Evolutionary conservation across 30 jellyfish, hydroid and myxozoan genomes (phyloP).

Genomic region (Chrysaora quinquecirrha): DNA sequence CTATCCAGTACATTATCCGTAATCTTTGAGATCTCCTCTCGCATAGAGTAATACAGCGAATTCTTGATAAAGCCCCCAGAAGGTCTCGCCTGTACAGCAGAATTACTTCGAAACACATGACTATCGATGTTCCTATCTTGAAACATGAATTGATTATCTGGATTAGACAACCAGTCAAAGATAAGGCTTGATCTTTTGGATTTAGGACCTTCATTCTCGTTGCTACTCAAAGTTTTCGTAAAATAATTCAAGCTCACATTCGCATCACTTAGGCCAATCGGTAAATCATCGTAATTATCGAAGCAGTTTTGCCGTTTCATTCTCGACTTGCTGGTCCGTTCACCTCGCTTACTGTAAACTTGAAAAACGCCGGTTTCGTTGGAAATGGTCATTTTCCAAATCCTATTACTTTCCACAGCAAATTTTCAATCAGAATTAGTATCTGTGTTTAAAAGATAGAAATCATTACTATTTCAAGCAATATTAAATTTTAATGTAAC

Average conservation of each 20-base stretch:
- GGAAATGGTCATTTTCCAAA: not conserved
- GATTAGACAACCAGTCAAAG: slow-evolving; percentile 55
- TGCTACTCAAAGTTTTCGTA: not conserved
- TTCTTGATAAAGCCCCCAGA: slow-evolving; percentile 9
- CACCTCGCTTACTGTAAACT: not conserved
- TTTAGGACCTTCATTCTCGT: not conserved
- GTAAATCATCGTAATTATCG: not conserved
- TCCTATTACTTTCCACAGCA: not conserved
- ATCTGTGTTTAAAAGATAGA: not conserved
- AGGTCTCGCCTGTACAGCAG: slow-evolving; percentile 51
- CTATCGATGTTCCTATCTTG: slow-evolving; percentile 49
- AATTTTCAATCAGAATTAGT: not conserved
- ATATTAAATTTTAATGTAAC: not conserved
- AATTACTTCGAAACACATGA: slow-evolving; percentile 55
- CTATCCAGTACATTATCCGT: not conserved
- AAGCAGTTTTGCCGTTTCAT: slow-evolving; percentile 2
- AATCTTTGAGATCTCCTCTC: slow-evolving; percentile 7
- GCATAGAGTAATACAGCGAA: slow-evolving; percentile 32
- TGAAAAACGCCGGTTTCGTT: not conserved
- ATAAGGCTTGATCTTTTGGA: slow-evolving; percentile 43
- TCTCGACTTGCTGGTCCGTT: not conserved
- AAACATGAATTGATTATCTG: slow-evolving; percentile 50
- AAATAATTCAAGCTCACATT: not conserved
- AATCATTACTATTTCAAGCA: not conserved
- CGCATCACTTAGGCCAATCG: not conserved